Evolutionary conservation across 2,113 vertebrate genomes (phyloP).

Genomic region (Cebus imitator): DNA sequence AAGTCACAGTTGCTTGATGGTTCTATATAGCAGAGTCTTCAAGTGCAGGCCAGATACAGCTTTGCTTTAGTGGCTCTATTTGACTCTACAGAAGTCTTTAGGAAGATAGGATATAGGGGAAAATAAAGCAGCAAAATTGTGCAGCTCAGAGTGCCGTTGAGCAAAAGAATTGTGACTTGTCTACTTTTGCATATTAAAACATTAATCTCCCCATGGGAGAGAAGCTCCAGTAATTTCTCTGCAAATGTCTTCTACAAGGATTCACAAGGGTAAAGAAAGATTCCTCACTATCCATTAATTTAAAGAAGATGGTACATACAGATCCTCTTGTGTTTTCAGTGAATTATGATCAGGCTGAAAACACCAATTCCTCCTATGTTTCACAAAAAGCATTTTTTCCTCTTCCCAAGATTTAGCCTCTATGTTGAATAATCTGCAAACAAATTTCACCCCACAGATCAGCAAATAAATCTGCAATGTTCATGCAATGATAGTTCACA

Average conservation of each 20-base stretch:
- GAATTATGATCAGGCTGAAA: constrained; percentile 41
- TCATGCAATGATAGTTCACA: neutral
- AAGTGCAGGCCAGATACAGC: neutral
- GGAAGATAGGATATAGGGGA: neutral
- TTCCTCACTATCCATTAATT: constrained; percentile 50
- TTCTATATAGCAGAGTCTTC: neutral
- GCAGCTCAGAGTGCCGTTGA: neutral
- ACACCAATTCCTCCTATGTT: constrained; percentile 31
- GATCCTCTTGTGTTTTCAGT: constrained; percentile 39
- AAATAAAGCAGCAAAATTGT: neutral
- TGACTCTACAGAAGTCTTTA: neutral
- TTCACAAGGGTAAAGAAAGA: constrained; percentile 63
- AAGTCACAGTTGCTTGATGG: neutral
- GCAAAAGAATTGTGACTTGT: constrained; percentile 57
- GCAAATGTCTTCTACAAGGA: constrained; percentile 67
- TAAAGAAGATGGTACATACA: constrained; percentile 42
- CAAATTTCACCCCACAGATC: neutral
- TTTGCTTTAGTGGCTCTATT: neutral
- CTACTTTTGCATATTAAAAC: constrained; percentile 70
- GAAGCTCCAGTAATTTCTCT: constrained; percentile 58
- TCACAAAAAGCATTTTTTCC: constrained; percentile 12
- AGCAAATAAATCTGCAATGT: neutral
- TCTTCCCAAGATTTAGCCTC: constrained; percentile 22
- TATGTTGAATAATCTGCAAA: neutral
- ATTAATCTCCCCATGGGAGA: constrained; percentile 68